Conservation (phyloP, 2,797 vertebrate genomes). For the Dryobates pubescens region DNA sequence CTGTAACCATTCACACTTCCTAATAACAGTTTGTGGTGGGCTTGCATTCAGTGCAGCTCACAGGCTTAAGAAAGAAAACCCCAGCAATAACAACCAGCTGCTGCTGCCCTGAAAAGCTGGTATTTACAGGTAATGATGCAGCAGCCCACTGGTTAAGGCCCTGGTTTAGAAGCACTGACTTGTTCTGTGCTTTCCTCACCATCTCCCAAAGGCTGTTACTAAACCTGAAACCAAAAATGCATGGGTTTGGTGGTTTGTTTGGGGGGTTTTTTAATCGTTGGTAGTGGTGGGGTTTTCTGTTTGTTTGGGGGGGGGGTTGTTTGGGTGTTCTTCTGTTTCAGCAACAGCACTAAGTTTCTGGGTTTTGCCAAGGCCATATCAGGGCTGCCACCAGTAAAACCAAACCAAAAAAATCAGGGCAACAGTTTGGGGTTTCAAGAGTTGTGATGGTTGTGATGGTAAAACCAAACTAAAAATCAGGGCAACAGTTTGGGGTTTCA, state of each 20-base stretch:
- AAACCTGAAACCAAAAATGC: background rate
- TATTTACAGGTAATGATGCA: background rate
- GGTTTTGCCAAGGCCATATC: background rate
- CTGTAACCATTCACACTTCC: constrained; percentile 41
- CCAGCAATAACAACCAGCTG: background rate
- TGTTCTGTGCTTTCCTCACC: background rate
- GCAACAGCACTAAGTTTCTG: background rate
- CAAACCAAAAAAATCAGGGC: background rate
- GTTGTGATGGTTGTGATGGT: background rate
- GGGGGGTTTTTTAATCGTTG: background rate
- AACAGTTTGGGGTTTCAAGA: background rate
- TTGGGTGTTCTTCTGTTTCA: background rate
- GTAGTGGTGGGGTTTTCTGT: background rate
- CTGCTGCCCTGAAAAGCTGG: background rate
- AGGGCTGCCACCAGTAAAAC: constrained; percentile 2
- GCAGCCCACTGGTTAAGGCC: background rate
- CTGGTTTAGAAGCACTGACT: background rate
- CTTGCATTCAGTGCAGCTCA: background rate
- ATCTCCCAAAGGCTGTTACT: background rate
- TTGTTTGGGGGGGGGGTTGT: background rate
- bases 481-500: too few relatives aligned
- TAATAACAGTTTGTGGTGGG: background rate
- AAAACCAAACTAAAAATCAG: too few relatives aligned
- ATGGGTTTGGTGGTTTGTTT: too few relatives aligned
- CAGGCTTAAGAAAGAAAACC: background rate